Base-by-base conservation (phyloP, 2,113 vertebrate species). In the Uropsilus gracilis region DNA sequence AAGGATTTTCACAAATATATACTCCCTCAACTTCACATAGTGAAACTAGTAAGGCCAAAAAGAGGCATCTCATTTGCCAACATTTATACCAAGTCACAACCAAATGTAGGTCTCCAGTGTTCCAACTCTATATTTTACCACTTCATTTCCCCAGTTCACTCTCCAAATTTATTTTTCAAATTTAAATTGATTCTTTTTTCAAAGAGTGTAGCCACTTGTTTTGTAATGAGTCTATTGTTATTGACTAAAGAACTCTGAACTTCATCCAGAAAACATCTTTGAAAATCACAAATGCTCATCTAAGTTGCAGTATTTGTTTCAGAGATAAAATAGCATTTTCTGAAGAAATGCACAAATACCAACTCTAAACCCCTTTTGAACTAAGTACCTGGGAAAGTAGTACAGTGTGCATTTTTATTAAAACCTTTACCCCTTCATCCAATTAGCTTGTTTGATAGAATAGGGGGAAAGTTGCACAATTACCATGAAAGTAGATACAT, bases 401-500 rank as follows among this genome's bases (percentile, higher is more conserved):
- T 26, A 59, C n/a, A 92, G 39, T 88, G 32, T 20, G 17, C 24
- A 26, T n/a, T 84, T 90, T 59, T 83, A 76, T 66, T 78, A 69
- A 92, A 78, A 86, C 88, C 22, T 64, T 95, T 26, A 88, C 42
- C 12, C 6, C 24, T 92, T 92, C 17, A 87, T 68, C 34, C 64
- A 91, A 80, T 92, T 76, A 92, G 6, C 50, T 80, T 84, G 26
- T 46, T 91, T 91, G 89, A 53, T n/a, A 66, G 76, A 59, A 88
- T 69, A 84, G 16, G 16, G n/a, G 39, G 42, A 44, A 61, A 37
- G 1, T 22, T 53, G 10, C 8, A 86, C n/a, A 46, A 39, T 71
- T 92, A 59, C 37, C 16, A 32, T 10, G 30, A 9, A 73, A 53
- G 14, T 76, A 48, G 32, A 78, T 59, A 11, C 4, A 26, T 71